Percentiles rank a stretch among this genome's conserved stretches.
Evolutionary conservation across 2,113 vertebrate genomes (phyloP).

Genomic region (Shinisaurus crocodilurus): DNA sequence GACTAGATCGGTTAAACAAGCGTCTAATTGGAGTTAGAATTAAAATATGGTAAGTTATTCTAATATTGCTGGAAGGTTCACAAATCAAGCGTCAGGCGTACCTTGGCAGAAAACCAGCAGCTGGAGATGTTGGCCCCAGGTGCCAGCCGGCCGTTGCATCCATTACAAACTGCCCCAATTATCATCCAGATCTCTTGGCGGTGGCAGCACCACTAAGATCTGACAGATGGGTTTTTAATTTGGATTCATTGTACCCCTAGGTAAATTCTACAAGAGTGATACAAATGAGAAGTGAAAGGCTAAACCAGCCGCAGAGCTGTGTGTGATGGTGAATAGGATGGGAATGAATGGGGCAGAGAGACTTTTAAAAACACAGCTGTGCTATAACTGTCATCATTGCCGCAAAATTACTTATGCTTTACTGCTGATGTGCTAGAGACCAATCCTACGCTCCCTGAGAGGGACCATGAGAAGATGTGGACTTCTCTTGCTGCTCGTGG

Average conservation of each 20-base stretch:
- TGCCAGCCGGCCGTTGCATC: background rate
- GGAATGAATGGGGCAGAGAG: background rate
- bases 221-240: slow-evolving; percentile 12
- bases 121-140: background rate
- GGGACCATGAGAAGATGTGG: too few species aligned
- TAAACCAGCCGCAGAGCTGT: background rate
- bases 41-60: background rate
- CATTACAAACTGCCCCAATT: background rate
- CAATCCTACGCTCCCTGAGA: too few species aligned
- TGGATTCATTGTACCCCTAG: background rate
- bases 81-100: background rate
- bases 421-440: too few species aligned
- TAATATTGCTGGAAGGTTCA: background rate
- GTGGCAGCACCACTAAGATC: background rate
- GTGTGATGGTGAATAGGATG: background rate
- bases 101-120: background rate
- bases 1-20: background rate
- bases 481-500: too few species aligned
- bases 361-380: background rate
- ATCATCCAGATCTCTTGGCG: background rate
- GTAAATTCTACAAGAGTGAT: background rate
- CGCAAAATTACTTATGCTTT: background rate
- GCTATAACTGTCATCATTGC: background rate
- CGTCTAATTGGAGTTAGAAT: background rate
- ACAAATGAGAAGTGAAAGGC: background rate